A percentile compares a stretch with the other conserved stretches of the same genome.
phyloP scores from a whole-genome alignment of 1,140 invertebrate species.

The Propsilocerus akamusi region DNA sequence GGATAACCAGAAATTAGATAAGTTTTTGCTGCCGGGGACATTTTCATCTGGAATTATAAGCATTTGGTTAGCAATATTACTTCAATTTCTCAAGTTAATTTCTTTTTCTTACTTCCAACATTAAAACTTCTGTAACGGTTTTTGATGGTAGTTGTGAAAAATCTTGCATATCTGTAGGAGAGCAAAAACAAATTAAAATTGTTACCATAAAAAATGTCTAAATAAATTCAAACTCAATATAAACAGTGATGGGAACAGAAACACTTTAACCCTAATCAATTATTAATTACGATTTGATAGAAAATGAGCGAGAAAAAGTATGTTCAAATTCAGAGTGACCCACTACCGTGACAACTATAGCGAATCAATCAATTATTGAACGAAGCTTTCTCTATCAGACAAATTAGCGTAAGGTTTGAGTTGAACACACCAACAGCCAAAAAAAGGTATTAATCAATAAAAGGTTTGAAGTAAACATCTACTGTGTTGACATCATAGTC shows the following conservation, averaged over 20 bases:
- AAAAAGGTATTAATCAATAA: background rate
- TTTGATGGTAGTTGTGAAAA: conserved; percentile 65
- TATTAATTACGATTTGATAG: too few species aligned
- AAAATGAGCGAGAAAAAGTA: too few species aligned
- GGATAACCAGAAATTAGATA: conserved; percentile 94
- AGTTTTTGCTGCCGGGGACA: conserved; percentile 71
- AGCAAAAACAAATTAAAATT: conserved; percentile 4
- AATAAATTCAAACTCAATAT: background rate
- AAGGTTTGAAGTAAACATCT: too few species aligned
- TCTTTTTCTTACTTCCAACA: conserved; percentile 63
- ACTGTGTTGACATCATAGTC: too few species aligned
- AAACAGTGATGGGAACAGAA: background rate
- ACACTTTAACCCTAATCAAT: background rate
- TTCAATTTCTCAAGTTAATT: too few species aligned
- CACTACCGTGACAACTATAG: too few species aligned
- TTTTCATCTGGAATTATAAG: conserved; percentile 59
- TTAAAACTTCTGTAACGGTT: conserved; percentile 71
- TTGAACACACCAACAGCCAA: background rate
- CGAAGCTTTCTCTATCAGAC: background rate
- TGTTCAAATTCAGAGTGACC: too few species aligned
- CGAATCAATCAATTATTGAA: too few species aligned
- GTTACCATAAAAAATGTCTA: background rate
- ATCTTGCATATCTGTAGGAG: conserved; percentile 56
- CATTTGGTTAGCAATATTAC: too few species aligned
- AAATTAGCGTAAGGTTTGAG: background rate